Conservation (phyloP, 2,888 invertebrate species). For the Glyphotaelius pellucidus region DNA sequence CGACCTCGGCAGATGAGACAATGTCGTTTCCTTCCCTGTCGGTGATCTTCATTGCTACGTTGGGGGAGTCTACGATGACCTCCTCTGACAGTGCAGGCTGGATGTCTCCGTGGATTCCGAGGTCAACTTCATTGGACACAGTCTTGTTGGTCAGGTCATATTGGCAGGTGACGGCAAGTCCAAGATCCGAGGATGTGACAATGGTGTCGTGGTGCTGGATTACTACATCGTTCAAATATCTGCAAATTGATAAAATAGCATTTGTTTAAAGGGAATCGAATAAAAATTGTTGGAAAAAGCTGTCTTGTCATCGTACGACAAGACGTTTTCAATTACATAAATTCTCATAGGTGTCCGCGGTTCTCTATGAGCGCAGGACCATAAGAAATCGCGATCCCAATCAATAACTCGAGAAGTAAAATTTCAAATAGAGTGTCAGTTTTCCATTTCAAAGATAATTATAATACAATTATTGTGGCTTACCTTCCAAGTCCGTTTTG, state of each 20-base stretch:
- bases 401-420: neutral
- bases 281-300: neutral
- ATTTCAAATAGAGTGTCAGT: neutral
- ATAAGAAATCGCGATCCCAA: neutral
- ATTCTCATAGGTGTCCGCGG: neutral
- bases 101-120: slow-evolving; percentile 93
- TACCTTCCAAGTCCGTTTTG: slow-evolving; percentile 90
- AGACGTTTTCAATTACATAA: neutral
- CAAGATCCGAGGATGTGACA: slow-evolving; percentile 95
- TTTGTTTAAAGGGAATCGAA: neutral
- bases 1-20: slow-evolving; percentile 92
- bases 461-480: slow-evolving; percentile 62
- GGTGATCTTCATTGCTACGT: slow-evolving; percentile 95
- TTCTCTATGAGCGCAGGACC: neutral
- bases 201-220: slow-evolving; percentile 98
- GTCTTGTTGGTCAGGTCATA: slow-evolving; percentile 96
- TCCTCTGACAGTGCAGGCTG: slow-evolving; percentile 92
- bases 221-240: slow-evolving; percentile 93
- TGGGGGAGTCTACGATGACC: slow-evolving; percentile 95
- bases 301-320: neutral
- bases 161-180: slow-evolving; percentile 94
- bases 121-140: slow-evolving; percentile 93
- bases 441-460: neutral
- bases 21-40: slow-evolving; percentile 90
- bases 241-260: slow-evolving; percentile 66